phyloP scores from a whole-genome alignment of 2,797 vertebrate species.

The Austrolebias charrua region DNA sequence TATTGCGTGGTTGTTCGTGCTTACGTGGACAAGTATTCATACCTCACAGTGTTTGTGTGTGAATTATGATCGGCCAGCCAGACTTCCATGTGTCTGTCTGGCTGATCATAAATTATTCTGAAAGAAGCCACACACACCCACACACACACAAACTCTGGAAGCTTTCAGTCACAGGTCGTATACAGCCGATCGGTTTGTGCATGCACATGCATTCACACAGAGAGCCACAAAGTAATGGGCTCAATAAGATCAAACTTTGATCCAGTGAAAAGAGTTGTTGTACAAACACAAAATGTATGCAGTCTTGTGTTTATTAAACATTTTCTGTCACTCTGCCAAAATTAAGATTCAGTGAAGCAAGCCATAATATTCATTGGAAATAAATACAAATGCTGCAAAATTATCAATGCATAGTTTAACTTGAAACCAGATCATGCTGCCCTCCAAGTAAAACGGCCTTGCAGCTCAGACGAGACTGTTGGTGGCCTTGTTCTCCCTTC shows the following conservation, averaged over 20 bases:
- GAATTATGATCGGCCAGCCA: conserved; percentile 24
- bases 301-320: conserved; percentile 1
- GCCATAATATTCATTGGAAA: conserved; percentile 12
- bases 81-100: conserved; percentile 54
- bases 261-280: conserved; percentile 1
- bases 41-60: conserved; percentile 26
- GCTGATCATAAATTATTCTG: conserved; percentile 61
- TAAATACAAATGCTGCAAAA: conserved; percentile 20
- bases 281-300: conserved; percentile 5
- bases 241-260: conserved; percentile 24
- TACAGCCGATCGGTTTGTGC: conserved; percentile 49
- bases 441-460: too few relatives aligned
- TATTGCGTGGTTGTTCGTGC: conserved; percentile 18
- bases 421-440: too few relatives aligned
- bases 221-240: neutral
- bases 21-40: conserved; percentile 17
- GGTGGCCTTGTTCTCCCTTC: too few relatives aligned
- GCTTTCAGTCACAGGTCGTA: conserved; percentile 75
- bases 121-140: conserved; percentile 29
- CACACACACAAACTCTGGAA: conserved; percentile 61
- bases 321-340: conserved; percentile 28
- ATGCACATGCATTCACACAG: conserved; percentile 1
- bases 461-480: too few relatives aligned
- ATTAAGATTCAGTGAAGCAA: conserved; percentile 27
- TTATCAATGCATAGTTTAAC: too few relatives aligned